Conservation (phyloP, 2,113 vertebrate genomes). For the Perognathus longimembris region DNA sequence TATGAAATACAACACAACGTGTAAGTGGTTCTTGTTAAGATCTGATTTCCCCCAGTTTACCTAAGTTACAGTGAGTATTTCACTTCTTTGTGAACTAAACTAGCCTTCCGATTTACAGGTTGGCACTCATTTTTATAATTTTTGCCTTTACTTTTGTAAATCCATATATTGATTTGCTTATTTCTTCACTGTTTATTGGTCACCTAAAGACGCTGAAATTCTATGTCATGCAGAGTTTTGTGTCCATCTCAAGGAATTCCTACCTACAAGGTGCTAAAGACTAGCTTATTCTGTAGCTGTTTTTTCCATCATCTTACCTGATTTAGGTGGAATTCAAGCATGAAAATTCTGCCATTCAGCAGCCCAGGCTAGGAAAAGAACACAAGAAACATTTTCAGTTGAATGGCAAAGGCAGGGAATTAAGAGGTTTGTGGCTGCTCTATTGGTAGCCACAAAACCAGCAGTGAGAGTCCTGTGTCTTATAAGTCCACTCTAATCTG, state of each 20-base stretch:
- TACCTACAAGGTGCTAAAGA: not conserved
- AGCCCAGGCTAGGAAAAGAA: not conserved
- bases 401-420: not conserved
- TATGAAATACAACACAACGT: not conserved
- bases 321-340: not conserved
- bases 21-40: slow-evolving; percentile 3
- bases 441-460: no score
- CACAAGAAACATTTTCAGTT: not conserved
- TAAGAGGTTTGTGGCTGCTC: not conserved
- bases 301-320: not conserved
- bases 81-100: not conserved
- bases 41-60: not conserved
- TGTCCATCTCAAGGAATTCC: not conserved
- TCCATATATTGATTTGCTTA: not conserved
- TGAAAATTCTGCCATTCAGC: not conserved
- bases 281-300: not conserved
- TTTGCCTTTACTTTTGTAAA: slow-evolving; percentile 6
- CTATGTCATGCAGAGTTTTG: not conserved
- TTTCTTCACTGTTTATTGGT: not conserved
- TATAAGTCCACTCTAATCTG: not conserved
- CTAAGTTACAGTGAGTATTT: slow-evolving; percentile 33
- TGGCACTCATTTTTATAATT: not conserved
- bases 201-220: not conserved
- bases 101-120: not conserved
- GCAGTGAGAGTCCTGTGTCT: not conserved